phyloP scores from a whole-genome alignment of 53 echinoderm and acorn worm genomes.

The Henricia sp. region DNA sequence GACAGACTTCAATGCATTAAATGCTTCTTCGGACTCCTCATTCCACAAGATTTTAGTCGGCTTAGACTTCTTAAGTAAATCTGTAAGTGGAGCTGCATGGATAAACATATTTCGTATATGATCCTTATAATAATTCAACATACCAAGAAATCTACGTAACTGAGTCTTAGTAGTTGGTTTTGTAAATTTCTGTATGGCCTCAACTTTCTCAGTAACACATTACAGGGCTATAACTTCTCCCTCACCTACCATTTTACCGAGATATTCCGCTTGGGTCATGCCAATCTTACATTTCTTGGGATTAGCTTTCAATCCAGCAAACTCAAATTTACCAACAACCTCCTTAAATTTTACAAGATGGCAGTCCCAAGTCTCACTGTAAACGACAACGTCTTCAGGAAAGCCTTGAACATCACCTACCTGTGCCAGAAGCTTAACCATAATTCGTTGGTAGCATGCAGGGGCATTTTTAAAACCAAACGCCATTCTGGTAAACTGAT shows the following conservation, averaged over 20 bases:
- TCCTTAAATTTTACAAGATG: slow-evolving; percentile 43
- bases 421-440: slow-evolving; percentile 60
- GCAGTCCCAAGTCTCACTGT: slow-evolving; percentile 67
- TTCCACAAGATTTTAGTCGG: no score
- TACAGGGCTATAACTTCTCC: slow-evolving; percentile 2
- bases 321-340: slow-evolving; percentile 47
- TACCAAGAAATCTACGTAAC: no score
- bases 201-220: not conserved
- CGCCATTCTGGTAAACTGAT: slow-evolving; percentile 1
- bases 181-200: not conserved
- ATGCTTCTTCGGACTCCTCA: no score
- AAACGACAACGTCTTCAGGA: slow-evolving; percentile 65
- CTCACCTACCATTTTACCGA: not conserved
- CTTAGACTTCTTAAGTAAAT: no score
- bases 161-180: not conserved
- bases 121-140: no score
- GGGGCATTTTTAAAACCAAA: slow-evolving; percentile 68
- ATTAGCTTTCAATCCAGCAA: slow-evolving; percentile 54
- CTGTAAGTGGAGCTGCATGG: no score
- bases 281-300: slow-evolving; percentile 65
- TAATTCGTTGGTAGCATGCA: slow-evolving; percentile 66
- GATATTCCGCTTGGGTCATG: not conserved
- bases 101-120: no score
- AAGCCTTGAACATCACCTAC: slow-evolving; percentile 46
- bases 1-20: no score